Conservation (phyloP, 2,797 vertebrate species). For the Buceros bicornis region DNA sequence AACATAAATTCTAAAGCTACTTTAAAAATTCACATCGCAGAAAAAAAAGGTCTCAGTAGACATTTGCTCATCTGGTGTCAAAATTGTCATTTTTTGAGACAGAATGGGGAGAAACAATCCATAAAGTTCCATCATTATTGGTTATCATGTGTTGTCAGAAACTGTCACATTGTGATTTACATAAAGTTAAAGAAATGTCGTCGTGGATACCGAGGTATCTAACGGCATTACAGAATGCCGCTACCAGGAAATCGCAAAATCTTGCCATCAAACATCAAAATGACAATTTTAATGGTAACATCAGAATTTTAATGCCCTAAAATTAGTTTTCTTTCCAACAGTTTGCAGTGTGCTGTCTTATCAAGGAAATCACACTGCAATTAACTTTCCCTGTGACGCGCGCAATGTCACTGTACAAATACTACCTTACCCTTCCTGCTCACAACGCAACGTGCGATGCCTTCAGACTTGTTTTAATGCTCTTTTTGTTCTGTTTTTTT, state of each 20-base stretch:
- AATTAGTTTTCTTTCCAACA: slow-evolving; percentile 33
- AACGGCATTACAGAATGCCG: background rate
- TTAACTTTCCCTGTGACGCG: slow-evolving; percentile 51
- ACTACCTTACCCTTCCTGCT: background rate
- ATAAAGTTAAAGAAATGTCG: background rate
- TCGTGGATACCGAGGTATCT: background rate
- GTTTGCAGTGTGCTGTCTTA: slow-evolving; percentile 20
- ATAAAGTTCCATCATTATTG: background rate
- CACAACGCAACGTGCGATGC: background rate
- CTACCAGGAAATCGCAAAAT: background rate
- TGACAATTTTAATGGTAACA: slow-evolving; percentile 33
- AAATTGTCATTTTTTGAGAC: background rate
- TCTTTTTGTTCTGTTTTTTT: background rate
- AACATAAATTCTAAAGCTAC: background rate
- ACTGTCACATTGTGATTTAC: background rate
- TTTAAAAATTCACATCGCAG: background rate
- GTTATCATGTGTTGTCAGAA: background rate
- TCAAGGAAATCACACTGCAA: slow-evolving; percentile 41
- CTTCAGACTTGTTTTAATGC: slow-evolving; percentile 23
- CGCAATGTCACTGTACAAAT: background rate
- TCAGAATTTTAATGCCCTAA: slow-evolving; percentile 10
- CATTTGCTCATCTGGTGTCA: background rate
- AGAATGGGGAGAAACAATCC: slow-evolving; percentile 17
- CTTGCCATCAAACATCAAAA: slow-evolving; percentile 9
- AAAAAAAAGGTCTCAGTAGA: background rate